Evolutionary conservation across 2,113 vertebrate genomes (phyloP).

Genomic region (Aythya baeri): DNA sequence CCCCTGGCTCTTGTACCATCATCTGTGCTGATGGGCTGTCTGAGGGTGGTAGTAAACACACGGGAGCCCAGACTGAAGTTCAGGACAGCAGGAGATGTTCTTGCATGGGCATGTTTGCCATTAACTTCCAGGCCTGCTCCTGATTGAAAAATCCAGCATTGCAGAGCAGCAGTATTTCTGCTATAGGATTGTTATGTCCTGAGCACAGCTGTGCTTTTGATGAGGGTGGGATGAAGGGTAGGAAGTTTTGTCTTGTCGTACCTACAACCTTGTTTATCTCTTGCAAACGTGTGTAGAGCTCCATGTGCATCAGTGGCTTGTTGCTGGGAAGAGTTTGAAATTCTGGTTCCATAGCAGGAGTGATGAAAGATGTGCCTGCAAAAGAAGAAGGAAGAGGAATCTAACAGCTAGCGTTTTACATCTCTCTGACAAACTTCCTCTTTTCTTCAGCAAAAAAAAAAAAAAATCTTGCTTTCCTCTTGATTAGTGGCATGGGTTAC

Average conservation of each 20-base stretch:
- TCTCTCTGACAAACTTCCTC: neutral
- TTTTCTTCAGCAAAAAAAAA: neutral
- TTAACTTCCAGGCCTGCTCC: neutral
- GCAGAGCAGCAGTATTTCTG: neutral
- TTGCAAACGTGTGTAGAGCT: neutral
- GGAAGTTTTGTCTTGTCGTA: neutral
- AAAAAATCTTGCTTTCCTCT: neutral
- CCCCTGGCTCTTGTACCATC: constrained; percentile 3
- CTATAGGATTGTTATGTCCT: neutral
- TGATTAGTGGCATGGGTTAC: neutral
- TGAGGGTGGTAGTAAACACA: constrained; percentile 15
- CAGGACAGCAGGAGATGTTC: neutral
- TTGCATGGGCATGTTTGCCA: neutral
- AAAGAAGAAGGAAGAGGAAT: neutral
- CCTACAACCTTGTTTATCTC: neutral
- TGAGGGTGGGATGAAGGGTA: neutral
- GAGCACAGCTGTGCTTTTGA: neutral
- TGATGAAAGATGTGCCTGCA: neutral
- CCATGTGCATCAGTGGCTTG: neutral
- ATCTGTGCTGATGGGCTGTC: constrained; percentile 50
- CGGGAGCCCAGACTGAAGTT: neutral
- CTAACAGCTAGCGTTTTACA: neutral
- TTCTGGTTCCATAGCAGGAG: neutral
- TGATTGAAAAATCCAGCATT: neutral
- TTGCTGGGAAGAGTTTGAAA: neutral